Evolutionary conservation across 2,113 vertebrate species (phyloP).

Genomic region (Oncorhynchus kisutch): DNA sequence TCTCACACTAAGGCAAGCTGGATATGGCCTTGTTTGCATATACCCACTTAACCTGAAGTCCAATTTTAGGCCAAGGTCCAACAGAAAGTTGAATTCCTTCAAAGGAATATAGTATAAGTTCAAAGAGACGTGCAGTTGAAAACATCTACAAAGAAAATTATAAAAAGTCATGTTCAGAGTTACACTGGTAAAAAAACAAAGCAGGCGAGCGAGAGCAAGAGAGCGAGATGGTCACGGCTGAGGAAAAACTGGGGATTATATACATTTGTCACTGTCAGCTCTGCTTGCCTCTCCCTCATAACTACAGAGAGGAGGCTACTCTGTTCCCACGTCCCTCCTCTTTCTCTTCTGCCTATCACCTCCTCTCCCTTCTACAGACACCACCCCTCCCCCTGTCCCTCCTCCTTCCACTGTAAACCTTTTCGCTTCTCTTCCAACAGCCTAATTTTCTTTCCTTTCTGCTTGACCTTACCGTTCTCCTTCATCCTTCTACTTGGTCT

Average conservation of each 20-base stretch:
- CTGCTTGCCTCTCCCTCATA: slow-evolving; percentile 31
- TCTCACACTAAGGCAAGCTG: background rate
- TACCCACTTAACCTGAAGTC: too few species aligned
- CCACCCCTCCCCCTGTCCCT: background rate
- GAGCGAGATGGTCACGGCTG: slow-evolving; percentile 25
- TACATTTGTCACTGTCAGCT: slow-evolving; percentile 54
- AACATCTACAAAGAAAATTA: background rate
- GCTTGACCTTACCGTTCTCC: too few species aligned
- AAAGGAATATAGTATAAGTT: background rate
- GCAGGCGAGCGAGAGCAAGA: background rate
- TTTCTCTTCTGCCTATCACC: background rate
- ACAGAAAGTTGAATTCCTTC: background rate
- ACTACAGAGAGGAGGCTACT: slow-evolving; percentile 14
- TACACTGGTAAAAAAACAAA: background rate
- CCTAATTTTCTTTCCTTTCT: too few species aligned
- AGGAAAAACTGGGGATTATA: slow-evolving; percentile 28
- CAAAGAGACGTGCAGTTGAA: background rate
- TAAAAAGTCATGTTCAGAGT: background rate
- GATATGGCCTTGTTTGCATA: too few species aligned
- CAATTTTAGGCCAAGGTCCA: background rate
- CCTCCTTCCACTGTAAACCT: background rate
- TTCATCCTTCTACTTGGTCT: too few species aligned
- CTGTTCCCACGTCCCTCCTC: slow-evolving; percentile 2
- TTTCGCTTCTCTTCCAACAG: too few species aligned
- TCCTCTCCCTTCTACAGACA: background rate